phyloP scores from a whole-genome alignment of 2,113 vertebrate genomes.

The Menidia beryllina region DNA sequence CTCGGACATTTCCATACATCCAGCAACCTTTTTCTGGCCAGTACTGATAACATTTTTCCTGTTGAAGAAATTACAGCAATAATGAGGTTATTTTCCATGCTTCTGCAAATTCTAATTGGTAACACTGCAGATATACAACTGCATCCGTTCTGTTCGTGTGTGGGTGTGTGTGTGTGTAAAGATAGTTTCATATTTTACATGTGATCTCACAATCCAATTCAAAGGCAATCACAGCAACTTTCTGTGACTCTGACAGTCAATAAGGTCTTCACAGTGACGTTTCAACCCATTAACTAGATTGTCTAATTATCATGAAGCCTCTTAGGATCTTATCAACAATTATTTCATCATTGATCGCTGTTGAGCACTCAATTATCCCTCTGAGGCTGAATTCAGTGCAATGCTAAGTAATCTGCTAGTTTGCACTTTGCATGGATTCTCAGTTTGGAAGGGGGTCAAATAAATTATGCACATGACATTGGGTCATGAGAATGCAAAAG shows the following conservation, averaged over 20 bases:
- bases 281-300: constrained; percentile 79
- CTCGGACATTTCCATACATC: constrained; percentile 90
- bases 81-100: not conserved
- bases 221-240: constrained; percentile 53
- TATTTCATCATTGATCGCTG: constrained; percentile 80
- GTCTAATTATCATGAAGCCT: constrained; percentile 82
- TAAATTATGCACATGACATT: constrained; percentile 71
- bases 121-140: not conserved
- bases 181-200: constrained; percentile 11
- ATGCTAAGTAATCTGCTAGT: constrained; percentile 71
- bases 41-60: constrained; percentile 97
- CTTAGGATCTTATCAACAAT: constrained; percentile 81
- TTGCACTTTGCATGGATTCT: constrained; percentile 67
- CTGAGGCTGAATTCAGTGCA: constrained; percentile 67
- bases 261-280: constrained; percentile 61
- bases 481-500: constrained; percentile 57
- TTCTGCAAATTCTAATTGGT: not conserved
- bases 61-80: constrained; percentile 6
- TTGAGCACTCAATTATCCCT: constrained; percentile 75
- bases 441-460: constrained; percentile 65
- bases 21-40: constrained; percentile 98
- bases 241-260: constrained; percentile 72
- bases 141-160: not conserved
- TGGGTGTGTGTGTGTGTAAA: not conserved
- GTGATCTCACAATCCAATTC: constrained; percentile 41